Base-by-base conservation (phyloP, 2,888 invertebrate genomes). In the Quadriops clusia region DNA sequence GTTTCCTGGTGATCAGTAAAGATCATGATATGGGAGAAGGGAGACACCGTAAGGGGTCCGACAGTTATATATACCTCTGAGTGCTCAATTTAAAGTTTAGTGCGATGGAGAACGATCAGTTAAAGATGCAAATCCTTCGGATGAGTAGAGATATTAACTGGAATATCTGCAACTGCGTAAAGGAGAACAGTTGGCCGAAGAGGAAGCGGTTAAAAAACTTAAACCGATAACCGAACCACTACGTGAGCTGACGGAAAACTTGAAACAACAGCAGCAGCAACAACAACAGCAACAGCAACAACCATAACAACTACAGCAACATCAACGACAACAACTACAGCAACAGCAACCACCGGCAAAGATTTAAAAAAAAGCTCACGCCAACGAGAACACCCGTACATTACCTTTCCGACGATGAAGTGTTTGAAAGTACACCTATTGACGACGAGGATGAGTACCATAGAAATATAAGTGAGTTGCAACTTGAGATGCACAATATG, bases 31-130 rank as follows among this genome's bases (percentile, higher is more conserved):
- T 49, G 3, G 33, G 46, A 23, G 26, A 40, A 9, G 53, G 53
- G 8, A 34, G 55, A 6, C 56, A 53, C 38, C 37, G 51, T 17
- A 46, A 41, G 35, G 47, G 47, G 4, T 51, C 53, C 33, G 45
- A 52, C 32, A 4, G 27, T 8, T 40, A 23, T 29, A 28, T n/a
- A n/a, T n/a, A n/a, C n/a, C n/a, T n/a, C n/a, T n/a, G n/a, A n/a
- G n/a, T n/a, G n/a, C n/a, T n/a, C n/a, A n/a, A n/a, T n/a, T n/a
- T n/a, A n/a, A n/a, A n/a, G n/a, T n/a, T n/a, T n/a, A n/a, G n/a
- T n/a, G n/a, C n/a, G n/a, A n/a, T n/a, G n/a, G n/a, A n/a, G n/a
- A n/a, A n/a, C n/a, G n/a, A n/a, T n/a, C n/a, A n/a, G n/a, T n/a
- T n/a, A n/a, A n/a, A n/a, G n/a, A n/a, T n/a, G n/a, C n/a, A n/a